Evolutionary conservation across 2,888 invertebrate species (phyloP).

Genomic region (Polydrusus cervinus): DNA sequence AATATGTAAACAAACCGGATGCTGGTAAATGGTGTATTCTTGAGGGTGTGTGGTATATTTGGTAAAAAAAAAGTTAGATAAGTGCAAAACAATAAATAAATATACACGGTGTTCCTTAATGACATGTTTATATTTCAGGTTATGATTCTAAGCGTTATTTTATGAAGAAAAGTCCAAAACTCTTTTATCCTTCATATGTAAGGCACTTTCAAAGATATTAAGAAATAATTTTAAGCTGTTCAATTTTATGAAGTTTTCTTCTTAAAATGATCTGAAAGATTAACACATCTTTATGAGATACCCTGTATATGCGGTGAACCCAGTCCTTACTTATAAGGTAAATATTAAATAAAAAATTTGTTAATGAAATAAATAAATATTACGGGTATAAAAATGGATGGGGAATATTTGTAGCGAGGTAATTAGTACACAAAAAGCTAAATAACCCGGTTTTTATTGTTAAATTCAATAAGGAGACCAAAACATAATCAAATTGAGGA

Average conservation of each 20-base stretch:
- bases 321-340: slow-evolving; percentile 20
- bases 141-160: too few relatives aligned
- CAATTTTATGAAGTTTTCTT: too few relatives aligned
- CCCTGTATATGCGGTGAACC: too few relatives aligned
- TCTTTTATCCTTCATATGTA: too few relatives aligned
- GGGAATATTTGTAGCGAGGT: background rate
- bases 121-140: too few relatives aligned
- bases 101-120: too few relatives aligned
- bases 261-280: too few relatives aligned
- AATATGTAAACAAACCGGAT: slow-evolving; percentile 45
- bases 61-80: slow-evolving; percentile 30
- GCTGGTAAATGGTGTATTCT: slow-evolving; percentile 16
- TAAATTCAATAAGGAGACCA: slow-evolving; percentile 51
- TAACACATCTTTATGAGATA: too few relatives aligned
- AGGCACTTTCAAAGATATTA: too few relatives aligned
- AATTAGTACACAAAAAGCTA: slow-evolving; percentile 30
- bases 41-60: slow-evolving; percentile 37
- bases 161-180: too few relatives aligned
- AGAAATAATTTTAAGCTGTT: too few relatives aligned
- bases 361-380: slow-evolving; percentile 17
- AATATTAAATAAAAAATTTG: slow-evolving; percentile 15
- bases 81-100: slow-evolving; percentile 32
- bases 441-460: slow-evolving; percentile 50
- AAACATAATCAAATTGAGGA: slow-evolving; percentile 18
- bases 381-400: background rate